Base-by-base conservation (phyloP, 2,113 vertebrate genomes). In the Chloebia gouldiae region DNA sequence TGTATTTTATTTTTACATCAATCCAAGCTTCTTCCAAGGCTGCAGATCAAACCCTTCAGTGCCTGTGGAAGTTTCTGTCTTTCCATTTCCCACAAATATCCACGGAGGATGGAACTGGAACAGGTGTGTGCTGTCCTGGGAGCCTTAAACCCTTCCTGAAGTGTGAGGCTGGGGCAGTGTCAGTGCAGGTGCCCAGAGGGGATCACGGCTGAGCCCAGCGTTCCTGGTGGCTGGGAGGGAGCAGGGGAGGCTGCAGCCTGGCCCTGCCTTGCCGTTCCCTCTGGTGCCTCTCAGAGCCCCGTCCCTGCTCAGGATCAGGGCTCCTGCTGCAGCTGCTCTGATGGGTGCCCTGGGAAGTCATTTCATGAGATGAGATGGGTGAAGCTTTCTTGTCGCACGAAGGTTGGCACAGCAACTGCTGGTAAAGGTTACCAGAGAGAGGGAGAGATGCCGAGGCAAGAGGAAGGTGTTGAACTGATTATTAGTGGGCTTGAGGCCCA, bases 301-400 rank as follows among this genome's bases (percentile, higher is more conserved):
- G 35, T 24, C 50, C 33, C 49, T 3, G 0, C 5, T 30, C 42
- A 10, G 60, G 31, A 42, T 6, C 27, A 20, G 44, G 40, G 60
- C 37, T 64, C 49, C 49, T 2, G 5, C 51, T 56, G 49, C 73
- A 63, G 47, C 47, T n/a, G 79, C 25, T 57, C 47, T 63, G 25
- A 21, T 0, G 0, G 28, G 23, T 56, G 40, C 47, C 37, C 9
- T 0, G 1, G 42, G 50, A 27, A 25, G 16, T 4, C 3, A 13
- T 8, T 40, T 40, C 30, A 10, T 13, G 57, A 37, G 42, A 7
- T 37, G 7, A 20, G 12, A 11, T 25, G 14, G 24, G 42, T 31
- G 56, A 60, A 19, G 33, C 40, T 69, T 50, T 50, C 22, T 3
- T 66, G 40, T 19, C 19, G 37, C 28, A 5, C 13, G 18, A 20